Conservation (phyloP, 2,113 vertebrate species). For the Ginglymostoma cirratum region DNA sequence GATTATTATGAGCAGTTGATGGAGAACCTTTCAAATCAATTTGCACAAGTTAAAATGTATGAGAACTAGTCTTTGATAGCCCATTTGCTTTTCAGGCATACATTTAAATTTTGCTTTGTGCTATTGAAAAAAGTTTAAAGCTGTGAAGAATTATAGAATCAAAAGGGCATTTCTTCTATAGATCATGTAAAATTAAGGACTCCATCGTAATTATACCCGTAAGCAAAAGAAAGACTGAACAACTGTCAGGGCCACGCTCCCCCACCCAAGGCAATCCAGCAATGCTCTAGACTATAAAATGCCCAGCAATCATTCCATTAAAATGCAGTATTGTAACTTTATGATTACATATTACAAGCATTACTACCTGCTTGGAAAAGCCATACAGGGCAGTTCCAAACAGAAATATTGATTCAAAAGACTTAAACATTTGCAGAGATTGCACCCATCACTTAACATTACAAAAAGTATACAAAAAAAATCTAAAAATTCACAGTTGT, state of each 20-base stretch:
- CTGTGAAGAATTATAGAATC: constrained; percentile 2
- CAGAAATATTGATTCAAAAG: neutral
- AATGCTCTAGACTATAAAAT: neutral
- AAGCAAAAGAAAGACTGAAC: neutral
- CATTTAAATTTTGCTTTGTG: neutral
- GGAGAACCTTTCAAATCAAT: constrained; percentile 18
- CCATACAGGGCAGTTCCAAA: neutral
- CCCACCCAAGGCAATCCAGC: neutral
- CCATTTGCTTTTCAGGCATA: neutral
- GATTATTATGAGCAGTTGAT: neutral
- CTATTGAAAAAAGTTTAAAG: neutral
- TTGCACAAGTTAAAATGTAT: neutral
- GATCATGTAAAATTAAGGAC: neutral
- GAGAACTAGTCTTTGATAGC: neutral
- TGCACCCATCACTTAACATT: neutral
- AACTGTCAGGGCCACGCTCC: too few species aligned
- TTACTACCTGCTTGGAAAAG: neutral
- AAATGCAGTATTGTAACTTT: neutral
- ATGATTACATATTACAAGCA: neutral
- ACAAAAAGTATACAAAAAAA: neutral
- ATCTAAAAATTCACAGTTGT: neutral
- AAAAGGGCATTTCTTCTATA: neutral
- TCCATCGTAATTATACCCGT: neutral
- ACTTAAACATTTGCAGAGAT: neutral
- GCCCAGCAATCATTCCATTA: neutral